Percentiles rank a stretch among this genome's conserved stretches.
phyloP scores from a whole-genome alignment of 2,113 vertebrate genomes.

The Sakesphorus luctuosus region DNA sequence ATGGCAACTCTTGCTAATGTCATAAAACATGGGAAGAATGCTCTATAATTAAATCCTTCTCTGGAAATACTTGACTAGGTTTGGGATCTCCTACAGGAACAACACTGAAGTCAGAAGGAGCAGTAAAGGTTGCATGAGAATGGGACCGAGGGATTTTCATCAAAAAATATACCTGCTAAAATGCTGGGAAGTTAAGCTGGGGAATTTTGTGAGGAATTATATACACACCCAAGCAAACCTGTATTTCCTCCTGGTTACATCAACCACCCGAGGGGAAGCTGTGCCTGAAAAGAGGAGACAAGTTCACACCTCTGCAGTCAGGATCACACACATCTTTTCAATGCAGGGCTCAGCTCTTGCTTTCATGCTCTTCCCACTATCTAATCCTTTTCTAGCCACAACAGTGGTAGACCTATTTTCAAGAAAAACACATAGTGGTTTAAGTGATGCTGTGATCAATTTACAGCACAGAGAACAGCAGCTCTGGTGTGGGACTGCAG shows the following conservation, averaged over 20 bases:
- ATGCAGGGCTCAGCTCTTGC: background rate
- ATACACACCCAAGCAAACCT: background rate
- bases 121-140: background rate
- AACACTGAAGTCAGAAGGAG: background rate
- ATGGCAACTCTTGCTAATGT: slow-evolving; percentile 17
- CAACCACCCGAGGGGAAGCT: background rate
- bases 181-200: background rate
- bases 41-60: slow-evolving; percentile 37
- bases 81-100: slow-evolving; percentile 47
- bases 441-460: background rate
- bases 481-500: background rate
- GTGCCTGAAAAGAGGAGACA: background rate
- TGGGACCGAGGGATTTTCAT: background rate
- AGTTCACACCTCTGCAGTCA: background rate
- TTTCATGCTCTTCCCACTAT: background rate
- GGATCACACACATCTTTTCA: background rate
- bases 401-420: background rate
- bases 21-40: slow-evolving; percentile 57
- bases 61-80: slow-evolving; percentile 47
- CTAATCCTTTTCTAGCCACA: rapidly evolving
- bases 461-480: background rate
- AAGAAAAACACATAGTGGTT: background rate
- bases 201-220: background rate
- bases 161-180: background rate
- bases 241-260: background rate